Base-by-base conservation (phyloP, 2,113 vertebrate genomes). In the Myrmophylax atrothorax region DNA sequence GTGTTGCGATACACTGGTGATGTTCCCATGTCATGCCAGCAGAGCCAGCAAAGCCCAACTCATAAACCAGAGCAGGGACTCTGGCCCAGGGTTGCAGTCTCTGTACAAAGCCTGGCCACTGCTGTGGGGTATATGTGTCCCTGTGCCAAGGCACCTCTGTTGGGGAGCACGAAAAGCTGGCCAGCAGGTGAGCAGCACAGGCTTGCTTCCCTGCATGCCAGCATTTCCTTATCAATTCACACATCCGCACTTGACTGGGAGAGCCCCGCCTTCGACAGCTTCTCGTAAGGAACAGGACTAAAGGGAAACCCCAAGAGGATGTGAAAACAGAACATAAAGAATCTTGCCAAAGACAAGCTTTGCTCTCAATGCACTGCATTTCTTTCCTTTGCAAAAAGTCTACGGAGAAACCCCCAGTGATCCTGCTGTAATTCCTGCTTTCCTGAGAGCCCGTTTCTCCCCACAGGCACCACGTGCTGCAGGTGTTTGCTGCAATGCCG, bases 201-300 rank as follows among this genome's bases (percentile, higher is more conserved):
- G n/a, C 50, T 89, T 62, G 35, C 50, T 76, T 87, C 55, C 42
- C 56, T 53, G 38, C 44, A 49, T 6, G 10, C 47, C 62, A 89
- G 26, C 47, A 64, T 68, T 92, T 94, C 84, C 86, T 91, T 56
- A 87, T 58, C 89, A 87, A 96, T 77, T 89, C 67, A 87, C 80
- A 89, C 22, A 80, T 90, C 35, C 0, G 0, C 11, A 6, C 68
- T 33, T 40, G n/a, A 53, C 50, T 70, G 33, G 1, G 18, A 90
- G 49, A 91, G 67, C 42, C 80, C 66, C 0, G 0, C 31, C 72
- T 92, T 87, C 89, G 92, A 74, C 73, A 93, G 80, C 66, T 94
- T 93, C 84, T 91, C 1, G 0, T 60, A 64, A 84, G 55, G 63
- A 90, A 87, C 23, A 58, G 37, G 28, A 83, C 56, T 74, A 52